Percentiles rank a stretch among this genome's conserved stretches.
phyloP scores from a whole-genome alignment of 2,888 invertebrate species.

The Tupiocoris notatus region DNA sequence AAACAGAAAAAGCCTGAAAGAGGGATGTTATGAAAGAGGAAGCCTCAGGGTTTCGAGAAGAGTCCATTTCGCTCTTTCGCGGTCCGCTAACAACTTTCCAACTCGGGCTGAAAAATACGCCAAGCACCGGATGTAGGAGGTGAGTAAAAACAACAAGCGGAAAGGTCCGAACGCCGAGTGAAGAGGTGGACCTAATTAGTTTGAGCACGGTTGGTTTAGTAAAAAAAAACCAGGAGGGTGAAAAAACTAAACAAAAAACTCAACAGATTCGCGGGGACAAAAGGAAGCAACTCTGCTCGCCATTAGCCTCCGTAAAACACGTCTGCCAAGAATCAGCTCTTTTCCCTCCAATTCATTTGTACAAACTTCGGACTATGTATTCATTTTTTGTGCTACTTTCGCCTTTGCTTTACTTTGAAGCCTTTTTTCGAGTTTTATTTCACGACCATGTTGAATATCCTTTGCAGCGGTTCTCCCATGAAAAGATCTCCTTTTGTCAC shows the following conservation, averaged over 20 bases:
- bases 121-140: not conserved
- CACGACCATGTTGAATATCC: too few species aligned
- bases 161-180: not conserved
- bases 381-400: constrained; percentile 1
- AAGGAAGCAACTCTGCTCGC: constrained; percentile 4
- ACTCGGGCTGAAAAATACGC: not conserved
- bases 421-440: too few species aligned
- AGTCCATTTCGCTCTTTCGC: not conserved
- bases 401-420: too few species aligned
- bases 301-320: constrained; percentile 12
- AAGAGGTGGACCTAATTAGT: constrained; percentile 19
- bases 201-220: constrained; percentile 7
- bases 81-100: not conserved
- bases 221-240: not conserved
- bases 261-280: constrained; percentile 13
- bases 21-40: not conserved
- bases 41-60: not conserved
- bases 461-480: too few species aligned
- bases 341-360: constrained; percentile 9
- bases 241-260: not conserved
- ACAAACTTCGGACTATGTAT: not conserved
- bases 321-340: constrained; percentile 15
- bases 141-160: not conserved
- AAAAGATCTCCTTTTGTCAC: too few species aligned
- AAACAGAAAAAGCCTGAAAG: not conserved